phyloP scores from a whole-genome alignment of 1,140 invertebrate genomes.

The Sarcophaga peregrina region DNA sequence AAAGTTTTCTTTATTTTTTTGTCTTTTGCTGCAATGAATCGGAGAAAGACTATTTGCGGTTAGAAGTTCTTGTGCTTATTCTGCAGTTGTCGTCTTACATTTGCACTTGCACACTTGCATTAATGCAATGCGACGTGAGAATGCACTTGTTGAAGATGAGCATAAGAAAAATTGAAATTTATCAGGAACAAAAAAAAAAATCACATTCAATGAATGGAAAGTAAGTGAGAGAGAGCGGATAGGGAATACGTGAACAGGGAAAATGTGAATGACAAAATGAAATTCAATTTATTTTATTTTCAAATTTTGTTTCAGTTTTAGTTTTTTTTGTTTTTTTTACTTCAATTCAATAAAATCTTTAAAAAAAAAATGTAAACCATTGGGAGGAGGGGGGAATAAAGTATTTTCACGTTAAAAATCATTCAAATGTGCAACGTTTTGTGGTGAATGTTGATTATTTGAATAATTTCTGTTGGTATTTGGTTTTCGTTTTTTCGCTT shows the following conservation, averaged over 20 bases:
- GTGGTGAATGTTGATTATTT: slow-evolving; percentile 10
- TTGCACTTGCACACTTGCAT: background rate
- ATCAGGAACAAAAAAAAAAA: background rate
- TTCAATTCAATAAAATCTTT: background rate
- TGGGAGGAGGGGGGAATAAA: background rate
- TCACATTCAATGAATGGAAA: background rate
- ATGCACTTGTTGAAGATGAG: background rate
- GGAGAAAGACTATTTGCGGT: background rate
- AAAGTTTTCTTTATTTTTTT: background rate
- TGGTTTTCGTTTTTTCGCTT: background rate
- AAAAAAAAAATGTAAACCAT: background rate
- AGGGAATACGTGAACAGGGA: background rate
- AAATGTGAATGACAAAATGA: background rate
- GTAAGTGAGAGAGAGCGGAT: too few relatives aligned
- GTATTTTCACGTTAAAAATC: background rate
- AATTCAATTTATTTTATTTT: slow-evolving; percentile 15
- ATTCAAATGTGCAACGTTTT: slow-evolving; percentile 15
- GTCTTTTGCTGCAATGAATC: background rate
- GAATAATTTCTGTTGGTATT: background rate
- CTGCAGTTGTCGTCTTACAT: background rate
- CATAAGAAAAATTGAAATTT: background rate
- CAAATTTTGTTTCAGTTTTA: background rate
- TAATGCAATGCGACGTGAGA: background rate
- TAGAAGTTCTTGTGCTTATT: background rate
- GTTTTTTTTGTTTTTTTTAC: background rate